Conservation (phyloP, 2,797 vertebrate genomes). For the Hipposideros larvatus region DNA sequence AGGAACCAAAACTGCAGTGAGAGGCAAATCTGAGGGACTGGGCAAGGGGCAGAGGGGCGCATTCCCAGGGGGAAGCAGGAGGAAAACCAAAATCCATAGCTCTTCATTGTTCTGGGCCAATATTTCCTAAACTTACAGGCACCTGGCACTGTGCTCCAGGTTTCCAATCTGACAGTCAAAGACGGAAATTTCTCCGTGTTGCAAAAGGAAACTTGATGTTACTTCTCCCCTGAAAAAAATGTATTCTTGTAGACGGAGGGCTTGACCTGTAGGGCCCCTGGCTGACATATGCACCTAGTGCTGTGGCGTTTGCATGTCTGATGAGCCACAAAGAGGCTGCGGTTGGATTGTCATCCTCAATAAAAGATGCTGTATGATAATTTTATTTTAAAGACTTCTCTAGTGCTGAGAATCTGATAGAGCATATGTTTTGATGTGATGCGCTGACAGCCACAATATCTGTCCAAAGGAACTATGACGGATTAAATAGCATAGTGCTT, state of each 20-base stretch:
- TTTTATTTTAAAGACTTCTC: slow-evolving; percentile 71
- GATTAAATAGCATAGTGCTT: slow-evolving; percentile 81
- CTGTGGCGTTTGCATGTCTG: background rate
- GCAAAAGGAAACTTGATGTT: slow-evolving; percentile 21
- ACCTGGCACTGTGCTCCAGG: background rate
- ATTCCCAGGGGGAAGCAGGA: background rate
- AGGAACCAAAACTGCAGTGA: background rate
- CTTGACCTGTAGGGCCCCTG: background rate
- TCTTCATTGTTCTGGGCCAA: background rate
- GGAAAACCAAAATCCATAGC: background rate
- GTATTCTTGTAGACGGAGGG: background rate
- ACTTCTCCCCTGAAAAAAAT: background rate
- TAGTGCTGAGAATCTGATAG: slow-evolving; percentile 74
- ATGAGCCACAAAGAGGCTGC: slow-evolving; percentile 48
- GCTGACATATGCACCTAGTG: background rate
- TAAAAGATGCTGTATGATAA: slow-evolving; percentile 72
- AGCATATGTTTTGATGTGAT: slow-evolving; percentile 79
- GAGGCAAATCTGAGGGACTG: background rate
- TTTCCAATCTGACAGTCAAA: background rate
- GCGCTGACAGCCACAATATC: slow-evolving; percentile 78
- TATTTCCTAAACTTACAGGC: background rate
- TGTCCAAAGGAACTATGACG: slow-evolving; percentile 76
- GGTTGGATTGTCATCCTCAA: slow-evolving; percentile 69
- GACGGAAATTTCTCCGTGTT: background rate
- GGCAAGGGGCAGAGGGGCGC: background rate